Conservation (phyloP, 2,797 vertebrate species). For the Syngnathus rostellatus region DNA sequence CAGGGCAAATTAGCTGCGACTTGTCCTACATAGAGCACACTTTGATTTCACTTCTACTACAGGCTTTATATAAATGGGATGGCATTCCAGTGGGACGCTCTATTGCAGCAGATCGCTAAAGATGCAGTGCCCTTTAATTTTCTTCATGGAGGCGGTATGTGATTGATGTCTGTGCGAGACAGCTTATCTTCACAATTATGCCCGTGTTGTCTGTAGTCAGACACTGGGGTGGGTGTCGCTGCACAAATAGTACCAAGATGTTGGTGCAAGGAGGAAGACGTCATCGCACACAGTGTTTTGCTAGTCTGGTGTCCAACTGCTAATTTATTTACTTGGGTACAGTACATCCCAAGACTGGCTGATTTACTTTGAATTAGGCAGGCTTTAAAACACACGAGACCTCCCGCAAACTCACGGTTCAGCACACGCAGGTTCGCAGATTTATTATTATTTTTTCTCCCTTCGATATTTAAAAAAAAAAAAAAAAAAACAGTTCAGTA, state of each 20-base stretch:
- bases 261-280: background rate
- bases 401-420: too few relatives aligned
- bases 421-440: too few relatives aligned
- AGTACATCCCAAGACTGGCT: background rate
- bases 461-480: too few relatives aligned
- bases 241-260: background rate
- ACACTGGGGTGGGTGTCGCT: slow-evolving; percentile 41
- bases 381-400: background rate
- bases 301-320: slow-evolving; percentile 13
- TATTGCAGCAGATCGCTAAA: slow-evolving; percentile 50
- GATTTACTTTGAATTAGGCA: slow-evolving; percentile 18
- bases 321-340: slow-evolving; percentile 1
- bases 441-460: too few relatives aligned
- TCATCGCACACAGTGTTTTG: slow-evolving; percentile 41
- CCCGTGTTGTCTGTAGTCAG: slow-evolving; percentile 42
- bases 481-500: too few relatives aligned
- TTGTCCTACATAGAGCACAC: slow-evolving; percentile 57
- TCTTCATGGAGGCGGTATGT: slow-evolving; percentile 34
- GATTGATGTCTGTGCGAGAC: slow-evolving; percentile 34
- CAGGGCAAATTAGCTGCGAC: slow-evolving; percentile 73
- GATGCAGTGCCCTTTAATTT: slow-evolving; percentile 52
- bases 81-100: slow-evolving; percentile 61
- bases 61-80: slow-evolving; percentile 57
- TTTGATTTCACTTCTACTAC: slow-evolving; percentile 69
- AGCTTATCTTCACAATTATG: slow-evolving; percentile 20